A percentile compares a stretch with the other conserved stretches of the same genome.
Conservation (phyloP, 92 coral and sea anemone genomes). For the Micromussa lordhowensis region DNA sequence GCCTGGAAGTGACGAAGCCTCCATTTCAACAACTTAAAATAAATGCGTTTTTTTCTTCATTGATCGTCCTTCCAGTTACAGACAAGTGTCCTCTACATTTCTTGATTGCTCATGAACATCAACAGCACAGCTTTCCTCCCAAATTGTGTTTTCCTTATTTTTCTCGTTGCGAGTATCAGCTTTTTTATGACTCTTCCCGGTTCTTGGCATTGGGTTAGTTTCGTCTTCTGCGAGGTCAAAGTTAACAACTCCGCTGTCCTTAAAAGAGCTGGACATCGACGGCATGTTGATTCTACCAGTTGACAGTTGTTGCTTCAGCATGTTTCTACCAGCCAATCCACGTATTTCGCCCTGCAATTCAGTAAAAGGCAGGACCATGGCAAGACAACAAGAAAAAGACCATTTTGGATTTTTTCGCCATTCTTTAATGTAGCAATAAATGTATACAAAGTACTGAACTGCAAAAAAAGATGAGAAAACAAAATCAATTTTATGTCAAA, state of each 20-base stretch:
- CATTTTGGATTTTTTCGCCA: slow-evolving; percentile 20
- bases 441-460: background rate
- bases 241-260: background rate
- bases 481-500: too few species aligned
- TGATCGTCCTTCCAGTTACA: too few species aligned
- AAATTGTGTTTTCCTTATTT: too few species aligned
- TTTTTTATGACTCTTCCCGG: background rate
- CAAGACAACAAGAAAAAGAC: slow-evolving; percentile 12
- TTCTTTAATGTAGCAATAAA: background rate
- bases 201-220: background rate
- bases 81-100: background rate
- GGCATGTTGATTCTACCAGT: background rate
- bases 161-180: background rate
- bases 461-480: background rate
- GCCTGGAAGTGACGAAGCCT: too few species aligned
- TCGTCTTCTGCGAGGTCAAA: background rate
- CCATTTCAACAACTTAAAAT: too few species aligned
- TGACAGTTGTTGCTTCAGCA: slow-evolving; percentile 4
- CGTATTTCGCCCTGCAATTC: slow-evolving; percentile 4
- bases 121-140: background rate
- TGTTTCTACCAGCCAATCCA: background rate
- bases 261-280: background rate
- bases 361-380: slow-evolving; percentile 6
- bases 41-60: too few species aligned
- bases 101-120: background rate